Percentiles rank a stretch among this genome's conserved stretches.
Evolutionary conservation across 2,113 vertebrate genomes (phyloP).

Genomic region (Oreochromis niloticus): DNA sequence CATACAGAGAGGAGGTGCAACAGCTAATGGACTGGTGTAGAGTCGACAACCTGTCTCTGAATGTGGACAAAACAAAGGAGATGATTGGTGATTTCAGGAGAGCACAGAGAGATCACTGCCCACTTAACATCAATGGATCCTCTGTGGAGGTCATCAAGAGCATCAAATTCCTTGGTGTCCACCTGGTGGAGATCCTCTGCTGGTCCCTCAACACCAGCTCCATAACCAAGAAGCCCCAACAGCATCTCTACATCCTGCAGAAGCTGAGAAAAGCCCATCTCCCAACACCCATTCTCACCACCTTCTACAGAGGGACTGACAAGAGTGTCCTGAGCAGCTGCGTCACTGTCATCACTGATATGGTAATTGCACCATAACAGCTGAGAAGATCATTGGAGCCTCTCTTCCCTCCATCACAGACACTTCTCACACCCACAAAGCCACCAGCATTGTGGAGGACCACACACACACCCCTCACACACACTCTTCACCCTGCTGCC

Average conservation of each 20-base stretch:
- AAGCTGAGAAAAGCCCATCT: background rate
- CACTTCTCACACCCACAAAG: background rate
- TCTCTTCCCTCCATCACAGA: background rate
- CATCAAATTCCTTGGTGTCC: background rate
- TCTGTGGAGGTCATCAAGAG: background rate
- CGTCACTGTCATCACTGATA: background rate
- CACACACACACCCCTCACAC: background rate
- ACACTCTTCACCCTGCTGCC: background rate
- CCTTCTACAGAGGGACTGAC: background rate
- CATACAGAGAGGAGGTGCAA: background rate
- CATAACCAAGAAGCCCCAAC: background rate
- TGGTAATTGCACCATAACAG: background rate
- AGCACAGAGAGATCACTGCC: background rate
- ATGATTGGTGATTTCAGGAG: background rate
- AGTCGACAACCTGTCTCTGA: background rate
- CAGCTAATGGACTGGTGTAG: background rate
- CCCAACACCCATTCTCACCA: rapidly evolving
- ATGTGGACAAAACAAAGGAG: background rate
- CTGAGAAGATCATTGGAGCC: background rate
- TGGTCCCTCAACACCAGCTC: background rate
- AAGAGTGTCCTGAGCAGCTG: background rate
- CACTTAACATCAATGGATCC: background rate
- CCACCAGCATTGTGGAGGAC: background rate
- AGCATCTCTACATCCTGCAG: background rate
- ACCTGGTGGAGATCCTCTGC: background rate